These are phyloP conservation scores for Vesta saturnalis DNA, from an alignment of 2,888 invertebrate species.

Conservation along the genomic window DNA sequence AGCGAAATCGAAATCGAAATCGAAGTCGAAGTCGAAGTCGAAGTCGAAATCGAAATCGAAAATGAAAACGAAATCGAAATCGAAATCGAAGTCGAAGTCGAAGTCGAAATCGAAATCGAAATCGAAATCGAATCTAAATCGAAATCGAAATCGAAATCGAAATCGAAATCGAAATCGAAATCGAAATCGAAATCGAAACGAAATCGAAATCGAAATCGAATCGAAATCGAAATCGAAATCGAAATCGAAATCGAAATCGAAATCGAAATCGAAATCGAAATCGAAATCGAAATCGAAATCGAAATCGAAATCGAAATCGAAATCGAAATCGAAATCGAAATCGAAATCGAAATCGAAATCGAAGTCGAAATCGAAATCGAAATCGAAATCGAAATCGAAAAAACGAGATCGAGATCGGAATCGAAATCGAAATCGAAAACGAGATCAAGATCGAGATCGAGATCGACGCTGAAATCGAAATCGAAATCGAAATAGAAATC, in stretches of 20 bases:
- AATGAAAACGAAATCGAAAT: neutral
- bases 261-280: neutral
- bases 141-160: neutral
- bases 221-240: neutral
- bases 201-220: too few relatives aligned
- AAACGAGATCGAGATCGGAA: too few relatives aligned
- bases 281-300: neutral
- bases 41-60: neutral
- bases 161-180: neutral
- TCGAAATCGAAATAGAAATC: too few relatives aligned
- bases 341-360: neutral
- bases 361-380: neutral
- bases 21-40: neutral
- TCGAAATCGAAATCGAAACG: too few relatives aligned
- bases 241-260: neutral
- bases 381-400: neutral
- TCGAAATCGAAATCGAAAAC: too few relatives aligned
- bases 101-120: too few relatives aligned
- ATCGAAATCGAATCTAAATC: too few relatives aligned
- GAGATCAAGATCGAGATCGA: too few relatives aligned
- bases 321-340: neutral
- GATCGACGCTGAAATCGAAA: too few relatives aligned
- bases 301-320: neutral
- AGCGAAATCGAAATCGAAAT: neutral
- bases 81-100: neutral